Evolutionary conservation across 2,888 invertebrate species (phyloP), one percentile per base, ranked within the genome.

Genomic region (Bursaphelenchus okinawaensis): DNA sequence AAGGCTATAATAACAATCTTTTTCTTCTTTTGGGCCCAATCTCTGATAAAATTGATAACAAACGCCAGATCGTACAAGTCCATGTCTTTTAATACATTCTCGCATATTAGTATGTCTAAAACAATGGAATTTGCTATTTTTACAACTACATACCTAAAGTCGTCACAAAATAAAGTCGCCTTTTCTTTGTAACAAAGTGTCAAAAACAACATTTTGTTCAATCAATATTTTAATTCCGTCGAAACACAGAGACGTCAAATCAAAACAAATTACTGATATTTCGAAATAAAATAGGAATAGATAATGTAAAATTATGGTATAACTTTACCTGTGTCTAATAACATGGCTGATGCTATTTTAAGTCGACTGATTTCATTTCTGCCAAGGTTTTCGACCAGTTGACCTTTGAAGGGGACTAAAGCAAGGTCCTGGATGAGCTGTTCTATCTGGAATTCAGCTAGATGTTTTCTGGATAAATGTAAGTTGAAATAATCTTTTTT

Each of bases 41-140:
- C 92, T 71, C 93, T 88, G 16, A 94, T 85, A 83, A 93, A 94
- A 83, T 94, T 93, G 65, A 94, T 90, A 57, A 94, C 84, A 84
- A 94, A 94, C 84, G 93, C 94, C 0, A 93, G 92, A 81, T 94
- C 94, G 78, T 94, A 93, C 70, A 94, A 92, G 81, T 94, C 93
- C 89, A 92, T 90, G 65, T 90, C 90, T 78, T 89, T 88, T 0
- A 91, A 90, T 0, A 93, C 91, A 84, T 92, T 90, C 83, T 93
- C 93, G 64, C 93, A 85, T 27, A 92, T 88, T 0, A 94, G 86
- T 54, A 94, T 88, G 67, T 92, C 91, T 73, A 55, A 55, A 72
- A 55, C 23, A 24, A n/a, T n/a, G n/a, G n/a, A n/a, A n/a, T n/a
- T n/a, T n/a, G n/a, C n/a, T n/a, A 28, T 12, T n/a, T n/a, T 67